Evolutionary conservation across 2,888 invertebrate species (phyloP).

Genomic region (Mongoloraphidia duomilia): DNA sequence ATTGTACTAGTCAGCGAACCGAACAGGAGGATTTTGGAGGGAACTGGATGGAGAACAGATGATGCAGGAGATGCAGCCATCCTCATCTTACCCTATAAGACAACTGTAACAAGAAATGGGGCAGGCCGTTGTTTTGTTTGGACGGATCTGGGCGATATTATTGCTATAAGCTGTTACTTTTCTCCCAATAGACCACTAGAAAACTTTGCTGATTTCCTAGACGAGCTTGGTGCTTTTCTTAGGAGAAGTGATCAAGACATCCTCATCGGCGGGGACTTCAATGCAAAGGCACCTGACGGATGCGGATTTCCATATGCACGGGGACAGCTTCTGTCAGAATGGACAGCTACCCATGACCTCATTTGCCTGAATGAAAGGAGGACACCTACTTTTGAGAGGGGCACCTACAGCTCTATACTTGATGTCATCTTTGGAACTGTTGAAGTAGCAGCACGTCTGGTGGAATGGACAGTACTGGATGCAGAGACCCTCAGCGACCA

Average conservation of each 20-base stretch:
- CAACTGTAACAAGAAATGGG: not conserved
- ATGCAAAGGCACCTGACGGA: not conserved
- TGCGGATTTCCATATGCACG: not conserved
- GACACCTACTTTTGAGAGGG: not conserved
- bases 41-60: too few relatives aligned
- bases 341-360: not conserved
- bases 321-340: not conserved
- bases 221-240: not conserved
- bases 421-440: not conserved
- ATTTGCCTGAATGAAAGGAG: not conserved
- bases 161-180: conserved; percentile 1
- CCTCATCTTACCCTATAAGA: not conserved
- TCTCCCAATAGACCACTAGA: not conserved
- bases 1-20: too few relatives aligned
- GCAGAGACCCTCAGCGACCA: not conserved
- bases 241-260: not conserved
- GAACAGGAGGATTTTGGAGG: too few relatives aligned
- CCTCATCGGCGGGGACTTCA: not conserved
- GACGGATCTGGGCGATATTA: not conserved
- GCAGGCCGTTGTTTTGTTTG: not conserved
- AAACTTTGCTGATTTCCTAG: not conserved
- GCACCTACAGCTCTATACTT: not conserved
- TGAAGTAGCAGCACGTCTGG: not conserved
- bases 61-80: not conserved
- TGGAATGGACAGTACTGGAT: not conserved